phyloP scores from a whole-genome alignment of 2,113 vertebrate genomes.

The Nesoenas mayeri region DNA sequence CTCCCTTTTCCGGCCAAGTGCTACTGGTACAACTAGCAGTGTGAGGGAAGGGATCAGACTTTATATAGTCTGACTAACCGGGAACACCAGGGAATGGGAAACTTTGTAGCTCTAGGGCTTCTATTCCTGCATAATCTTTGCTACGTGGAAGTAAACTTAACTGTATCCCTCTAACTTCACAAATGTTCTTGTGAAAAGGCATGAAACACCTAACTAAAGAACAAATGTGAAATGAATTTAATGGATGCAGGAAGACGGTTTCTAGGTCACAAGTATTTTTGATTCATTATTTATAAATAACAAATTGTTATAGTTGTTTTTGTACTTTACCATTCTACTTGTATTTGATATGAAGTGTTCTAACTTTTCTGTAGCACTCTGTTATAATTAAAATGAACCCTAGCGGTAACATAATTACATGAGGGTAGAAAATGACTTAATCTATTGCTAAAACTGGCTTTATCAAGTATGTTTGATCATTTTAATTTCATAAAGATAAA shows the following conservation, averaged over 20 bases:
- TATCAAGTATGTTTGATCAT: conserved; percentile 53
- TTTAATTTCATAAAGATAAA: conserved; percentile 55
- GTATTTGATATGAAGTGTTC: not conserved
- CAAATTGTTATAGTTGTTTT: not conserved
- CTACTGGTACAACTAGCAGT: not conserved
- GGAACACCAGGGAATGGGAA: not conserved
- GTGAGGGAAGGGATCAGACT: not conserved
- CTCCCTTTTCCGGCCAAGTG: not conserved
- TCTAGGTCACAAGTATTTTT: not conserved
- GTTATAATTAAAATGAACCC: conserved; percentile 47
- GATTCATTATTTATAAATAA: not conserved
- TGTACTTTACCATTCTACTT: not conserved
- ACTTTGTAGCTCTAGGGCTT: not conserved
- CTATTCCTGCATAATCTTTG: not conserved
- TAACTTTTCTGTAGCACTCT: not conserved
- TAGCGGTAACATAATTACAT: conserved; percentile 44
- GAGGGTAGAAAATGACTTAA: conserved; percentile 38
- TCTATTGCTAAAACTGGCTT: conserved; percentile 44
- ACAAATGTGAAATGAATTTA: not conserved
- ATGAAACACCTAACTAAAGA: not conserved
- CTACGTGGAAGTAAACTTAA: not conserved
- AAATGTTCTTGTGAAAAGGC: not conserved
- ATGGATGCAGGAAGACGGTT: not conserved
- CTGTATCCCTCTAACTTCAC: not conserved
- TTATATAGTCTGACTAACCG: not conserved